These are phyloP conservation scores for Matsumyia berberina DNA, from an alignment of 2,888 invertebrate species.

Conservation along the genomic window DNA sequence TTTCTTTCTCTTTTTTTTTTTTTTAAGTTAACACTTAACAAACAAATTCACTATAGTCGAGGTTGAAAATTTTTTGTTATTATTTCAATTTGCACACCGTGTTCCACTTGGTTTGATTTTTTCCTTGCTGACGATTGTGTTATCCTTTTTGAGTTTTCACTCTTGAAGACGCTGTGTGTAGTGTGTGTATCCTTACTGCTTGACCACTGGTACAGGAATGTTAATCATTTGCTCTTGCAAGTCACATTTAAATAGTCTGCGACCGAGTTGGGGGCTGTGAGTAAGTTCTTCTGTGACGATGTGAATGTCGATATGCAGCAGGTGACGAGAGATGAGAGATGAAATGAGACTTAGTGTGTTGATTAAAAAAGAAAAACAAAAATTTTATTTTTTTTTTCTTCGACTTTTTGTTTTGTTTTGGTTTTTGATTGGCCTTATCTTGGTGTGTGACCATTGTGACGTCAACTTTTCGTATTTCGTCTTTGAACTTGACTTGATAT, in stretches of 20 bases:
- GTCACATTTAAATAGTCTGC: constrained; percentile 80
- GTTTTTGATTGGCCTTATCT: constrained; percentile 42
- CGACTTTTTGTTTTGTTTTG: constrained; percentile 39
- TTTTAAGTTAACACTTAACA: constrained; percentile 20
- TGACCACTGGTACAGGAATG: constrained; percentile 83
- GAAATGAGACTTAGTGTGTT: constrained; percentile 68
- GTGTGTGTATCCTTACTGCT: constrained; percentile 80
- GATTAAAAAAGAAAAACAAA: constrained; percentile 5
- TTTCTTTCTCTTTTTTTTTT: constrained; percentile 5
- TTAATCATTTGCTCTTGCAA: constrained; percentile 79
- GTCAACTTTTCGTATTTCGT: constrained; percentile 42
- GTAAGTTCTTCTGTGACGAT: constrained; percentile 71
- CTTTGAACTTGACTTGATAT: constrained; percentile 72
- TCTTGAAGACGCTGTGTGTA: constrained; percentile 14
- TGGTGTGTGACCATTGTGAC: constrained; percentile 41
- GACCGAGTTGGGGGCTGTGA: constrained; percentile 56
- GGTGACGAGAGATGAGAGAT: constrained; percentile 66
- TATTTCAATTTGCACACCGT: constrained; percentile 60
- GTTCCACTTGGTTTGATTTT: constrained; percentile 70
- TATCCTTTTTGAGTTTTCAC: constrained; percentile 44
- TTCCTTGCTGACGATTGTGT: constrained; percentile 11
- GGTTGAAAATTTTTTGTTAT: constrained; percentile 12
- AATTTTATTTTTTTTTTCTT: constrained; percentile 33
- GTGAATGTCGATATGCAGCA: constrained; percentile 65
- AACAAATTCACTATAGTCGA: constrained; percentile 26